Conservation (phyloP, 2,797 vertebrate genomes). For the Rhynchonycteris naso region DNA sequence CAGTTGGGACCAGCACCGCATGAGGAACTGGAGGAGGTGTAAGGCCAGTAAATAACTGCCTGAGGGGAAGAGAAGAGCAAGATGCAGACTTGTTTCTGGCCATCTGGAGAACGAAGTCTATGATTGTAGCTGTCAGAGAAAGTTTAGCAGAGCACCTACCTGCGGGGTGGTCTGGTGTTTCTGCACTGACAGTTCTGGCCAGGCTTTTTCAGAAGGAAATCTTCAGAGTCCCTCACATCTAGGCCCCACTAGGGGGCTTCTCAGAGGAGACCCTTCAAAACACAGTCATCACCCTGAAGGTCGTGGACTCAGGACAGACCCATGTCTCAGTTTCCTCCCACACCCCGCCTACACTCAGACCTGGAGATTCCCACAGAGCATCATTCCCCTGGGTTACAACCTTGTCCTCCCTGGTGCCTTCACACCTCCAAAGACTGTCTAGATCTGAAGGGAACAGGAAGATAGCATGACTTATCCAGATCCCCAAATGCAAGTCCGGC, state of each 20-base stretch:
- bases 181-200: not conserved
- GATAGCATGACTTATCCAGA: not conserved
- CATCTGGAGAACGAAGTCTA: not conserved
- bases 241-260: not conserved
- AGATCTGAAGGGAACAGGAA: not conserved
- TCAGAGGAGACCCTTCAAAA: not conserved
- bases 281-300: not conserved
- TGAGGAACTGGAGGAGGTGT: not conserved
- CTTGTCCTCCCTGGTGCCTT: not conserved
- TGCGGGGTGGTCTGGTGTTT: not conserved
- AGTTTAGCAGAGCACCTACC: not conserved
- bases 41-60: not conserved
- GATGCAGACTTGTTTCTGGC: not conserved
- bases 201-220: not conserved
- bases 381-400: not conserved
- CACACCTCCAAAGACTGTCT: not conserved
- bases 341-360: not conserved
- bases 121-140: not conserved
- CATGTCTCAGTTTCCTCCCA: not conserved
- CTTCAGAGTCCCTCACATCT: not conserved
- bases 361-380: not conserved
- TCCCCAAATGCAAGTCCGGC: not conserved
- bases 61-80: not conserved
- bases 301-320: not conserved
- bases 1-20: not conserved